phyloP scores from a whole-genome alignment of 2,888 invertebrate genomes.

The Exocentrus adspersus region DNA sequence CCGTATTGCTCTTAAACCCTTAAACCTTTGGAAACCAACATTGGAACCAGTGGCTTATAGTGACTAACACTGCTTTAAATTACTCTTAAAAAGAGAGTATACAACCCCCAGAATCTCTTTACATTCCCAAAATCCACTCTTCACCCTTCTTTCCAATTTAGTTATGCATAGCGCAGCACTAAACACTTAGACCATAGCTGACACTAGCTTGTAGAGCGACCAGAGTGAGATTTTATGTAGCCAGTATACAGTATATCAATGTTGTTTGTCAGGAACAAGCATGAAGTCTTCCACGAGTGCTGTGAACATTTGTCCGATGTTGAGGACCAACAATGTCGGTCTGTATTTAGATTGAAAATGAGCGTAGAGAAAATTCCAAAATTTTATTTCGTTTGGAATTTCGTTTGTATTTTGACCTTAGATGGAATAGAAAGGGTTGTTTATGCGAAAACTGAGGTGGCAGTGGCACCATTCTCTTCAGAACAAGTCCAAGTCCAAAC shows the following conservation, averaged over 20 bases:
- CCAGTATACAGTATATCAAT: slow-evolving; percentile 35
- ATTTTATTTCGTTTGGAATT: slow-evolving; percentile 31
- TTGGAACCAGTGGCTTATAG: slow-evolving; percentile 6
- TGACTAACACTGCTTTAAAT: slow-evolving; percentile 7
- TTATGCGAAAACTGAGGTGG: slow-evolving; percentile 18
- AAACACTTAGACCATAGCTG: slow-evolving; percentile 1
- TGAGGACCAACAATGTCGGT: slow-evolving; percentile 72
- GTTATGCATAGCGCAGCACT: slow-evolving; percentile 1
- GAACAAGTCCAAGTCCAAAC: no score
- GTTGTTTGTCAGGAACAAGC: slow-evolving; percentile 64
- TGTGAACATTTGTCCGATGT: slow-evolving; percentile 74
- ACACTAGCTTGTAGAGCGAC: slow-evolving; percentile 11
- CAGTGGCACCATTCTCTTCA: no score
- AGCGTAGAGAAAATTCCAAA: slow-evolving; percentile 24
- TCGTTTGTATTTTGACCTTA: slow-evolving; percentile 22
- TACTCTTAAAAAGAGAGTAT: neutral
- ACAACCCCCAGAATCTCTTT: slow-evolving; percentile 10
- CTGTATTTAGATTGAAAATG: slow-evolving; percentile 59
- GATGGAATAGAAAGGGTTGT: slow-evolving; percentile 23
- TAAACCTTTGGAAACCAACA: no score
- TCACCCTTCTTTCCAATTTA: neutral
- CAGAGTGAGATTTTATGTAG: slow-evolving; percentile 21
- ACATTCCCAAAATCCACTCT: neutral
- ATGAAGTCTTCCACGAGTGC: slow-evolving; percentile 76
- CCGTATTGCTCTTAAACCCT: no score